Conservation (phyloP, 2,797 vertebrate species). For the Pseudomugil gertrudae region DNA sequence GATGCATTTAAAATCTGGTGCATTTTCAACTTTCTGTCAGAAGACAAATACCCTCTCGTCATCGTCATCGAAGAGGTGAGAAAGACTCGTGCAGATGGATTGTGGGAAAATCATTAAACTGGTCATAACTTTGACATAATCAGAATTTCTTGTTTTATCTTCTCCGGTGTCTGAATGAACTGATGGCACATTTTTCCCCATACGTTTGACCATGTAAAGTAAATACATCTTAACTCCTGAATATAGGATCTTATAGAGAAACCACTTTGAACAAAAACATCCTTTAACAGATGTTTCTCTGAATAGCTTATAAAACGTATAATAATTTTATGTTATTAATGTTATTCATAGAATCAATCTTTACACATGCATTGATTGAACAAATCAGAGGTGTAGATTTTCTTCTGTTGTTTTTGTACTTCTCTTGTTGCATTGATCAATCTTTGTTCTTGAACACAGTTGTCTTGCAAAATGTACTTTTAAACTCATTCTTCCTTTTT, state of each 20-base stretch:
- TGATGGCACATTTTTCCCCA: background rate
- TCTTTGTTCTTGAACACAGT: no score
- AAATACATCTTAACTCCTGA: background rate
- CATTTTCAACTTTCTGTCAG: slow-evolving; percentile 97
- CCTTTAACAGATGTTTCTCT: background rate
- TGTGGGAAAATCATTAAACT: background rate
- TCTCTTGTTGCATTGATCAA: no score
- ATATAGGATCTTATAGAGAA: background rate
- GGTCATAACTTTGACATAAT: background rate
- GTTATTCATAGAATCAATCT: background rate
- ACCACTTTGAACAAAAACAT: background rate
- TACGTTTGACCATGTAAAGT: background rate
- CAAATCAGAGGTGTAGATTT: background rate
- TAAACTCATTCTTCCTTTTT: no score
- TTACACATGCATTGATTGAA: background rate
- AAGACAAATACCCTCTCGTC: slow-evolving; percentile 92
- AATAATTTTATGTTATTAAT: no score
- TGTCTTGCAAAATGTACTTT: no score
- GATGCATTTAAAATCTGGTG: slow-evolving; percentile 97
- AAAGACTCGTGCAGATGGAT: background rate
- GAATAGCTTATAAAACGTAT: background rate
- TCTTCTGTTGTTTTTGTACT: no score
- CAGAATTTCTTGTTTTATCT: no score
- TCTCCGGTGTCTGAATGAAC: background rate
- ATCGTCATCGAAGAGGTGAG: slow-evolving; percentile 95